A percentile compares a stretch with the other conserved stretches of the same genome.
Conservation (phyloP, 2,797 vertebrate genomes). For the Urosaurus nigricauda region DNA sequence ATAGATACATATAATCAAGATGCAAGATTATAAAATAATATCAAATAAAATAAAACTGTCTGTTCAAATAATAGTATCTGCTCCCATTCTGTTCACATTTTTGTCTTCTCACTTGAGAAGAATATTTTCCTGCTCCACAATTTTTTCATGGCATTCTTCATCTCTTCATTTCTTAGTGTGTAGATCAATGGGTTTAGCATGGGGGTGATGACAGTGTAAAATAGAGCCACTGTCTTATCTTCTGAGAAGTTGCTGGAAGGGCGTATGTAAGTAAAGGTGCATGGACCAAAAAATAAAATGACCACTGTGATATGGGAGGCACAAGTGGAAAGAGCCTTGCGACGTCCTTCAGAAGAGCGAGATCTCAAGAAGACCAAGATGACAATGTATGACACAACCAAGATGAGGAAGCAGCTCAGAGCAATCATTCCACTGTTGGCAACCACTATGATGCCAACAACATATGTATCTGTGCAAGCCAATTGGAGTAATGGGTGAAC, state of each 20-base stretch:
- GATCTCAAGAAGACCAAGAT: constrained; percentile 67
- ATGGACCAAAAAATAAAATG: constrained; percentile 59
- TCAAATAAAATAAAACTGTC: too few species aligned
- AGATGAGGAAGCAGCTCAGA: constrained; percentile 68
- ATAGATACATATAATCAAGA: too few species aligned
- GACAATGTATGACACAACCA: constrained; percentile 71
- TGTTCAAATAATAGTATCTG: not conserved
- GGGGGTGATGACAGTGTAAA: constrained; percentile 67
- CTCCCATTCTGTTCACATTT: not conserved
- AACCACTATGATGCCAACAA: constrained; percentile 69
- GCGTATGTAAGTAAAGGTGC: constrained; percentile 58
- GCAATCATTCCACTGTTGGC: constrained; percentile 74
- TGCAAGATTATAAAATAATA: too few species aligned
- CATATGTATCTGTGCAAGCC: constrained; percentile 71
- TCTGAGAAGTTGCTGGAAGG: constrained; percentile 59
- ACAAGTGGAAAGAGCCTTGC: constrained; percentile 69
- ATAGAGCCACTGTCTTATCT: constrained; percentile 66
- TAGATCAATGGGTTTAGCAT: constrained; percentile 70
- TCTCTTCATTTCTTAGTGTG: constrained; percentile 65
- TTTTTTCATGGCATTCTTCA: constrained; percentile 70
- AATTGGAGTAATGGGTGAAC: constrained; percentile 70
- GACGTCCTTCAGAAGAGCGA: constrained; percentile 56
- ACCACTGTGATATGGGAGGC: constrained; percentile 63
- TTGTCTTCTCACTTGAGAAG: constrained; percentile 19
- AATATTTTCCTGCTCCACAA: constrained; percentile 47